Evolutionary conservation across 2,888 invertebrate species (phyloP).

Genomic region (Drosophila niveifrons): DNA sequence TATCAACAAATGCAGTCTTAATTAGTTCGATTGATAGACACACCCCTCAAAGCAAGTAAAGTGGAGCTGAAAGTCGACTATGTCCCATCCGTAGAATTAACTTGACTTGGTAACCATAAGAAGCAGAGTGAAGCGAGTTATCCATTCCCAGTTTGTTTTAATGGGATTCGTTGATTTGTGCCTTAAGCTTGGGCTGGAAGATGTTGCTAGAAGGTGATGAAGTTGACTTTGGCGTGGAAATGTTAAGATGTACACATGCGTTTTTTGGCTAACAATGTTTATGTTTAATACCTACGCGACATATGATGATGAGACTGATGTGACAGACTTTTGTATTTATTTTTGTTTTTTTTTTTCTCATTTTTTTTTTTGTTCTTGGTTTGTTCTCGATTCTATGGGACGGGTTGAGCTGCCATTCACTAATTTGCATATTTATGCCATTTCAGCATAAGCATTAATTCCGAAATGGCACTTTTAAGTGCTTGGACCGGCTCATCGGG

Average conservation of each 20-base stretch:
- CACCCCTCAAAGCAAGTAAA: background rate
- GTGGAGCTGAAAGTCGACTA: slow-evolving; percentile 27
- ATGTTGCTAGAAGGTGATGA: slow-evolving; percentile 1
- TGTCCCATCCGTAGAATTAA: slow-evolving; percentile 3
- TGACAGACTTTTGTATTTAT: slow-evolving; percentile 47
- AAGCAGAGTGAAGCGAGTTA: slow-evolving; percentile 18
- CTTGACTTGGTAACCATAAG: slow-evolving; percentile 20
- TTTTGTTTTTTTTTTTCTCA: too few species aligned
- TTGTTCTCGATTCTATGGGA: slow-evolving; percentile 65
- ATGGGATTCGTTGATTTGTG: slow-evolving; percentile 56
- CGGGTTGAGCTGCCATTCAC: slow-evolving; percentile 73
- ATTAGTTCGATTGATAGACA: background rate
- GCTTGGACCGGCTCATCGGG: slow-evolving; percentile 68
- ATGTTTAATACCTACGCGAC: slow-evolving; percentile 66
- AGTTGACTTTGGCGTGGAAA: slow-evolving; percentile 47
- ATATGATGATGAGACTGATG: slow-evolving; percentile 39
- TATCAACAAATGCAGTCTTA: background rate
- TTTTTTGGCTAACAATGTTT: slow-evolving; percentile 46
- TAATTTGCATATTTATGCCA: slow-evolving; percentile 79
- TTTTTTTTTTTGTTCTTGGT: slow-evolving; percentile 20
- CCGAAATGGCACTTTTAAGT: slow-evolving; percentile 79
- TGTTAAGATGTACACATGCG: slow-evolving; percentile 49
- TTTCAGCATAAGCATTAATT: slow-evolving; percentile 76
- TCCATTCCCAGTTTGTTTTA: slow-evolving; percentile 38
- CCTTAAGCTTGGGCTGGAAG: slow-evolving; percentile 10